A percentile compares a stretch with the other conserved stretches of the same genome.
These are phyloP conservation scores for Drosophila melanosoma DNA, from an alignment of 2,888 invertebrate species.

Conservation along the genomic window DNA sequence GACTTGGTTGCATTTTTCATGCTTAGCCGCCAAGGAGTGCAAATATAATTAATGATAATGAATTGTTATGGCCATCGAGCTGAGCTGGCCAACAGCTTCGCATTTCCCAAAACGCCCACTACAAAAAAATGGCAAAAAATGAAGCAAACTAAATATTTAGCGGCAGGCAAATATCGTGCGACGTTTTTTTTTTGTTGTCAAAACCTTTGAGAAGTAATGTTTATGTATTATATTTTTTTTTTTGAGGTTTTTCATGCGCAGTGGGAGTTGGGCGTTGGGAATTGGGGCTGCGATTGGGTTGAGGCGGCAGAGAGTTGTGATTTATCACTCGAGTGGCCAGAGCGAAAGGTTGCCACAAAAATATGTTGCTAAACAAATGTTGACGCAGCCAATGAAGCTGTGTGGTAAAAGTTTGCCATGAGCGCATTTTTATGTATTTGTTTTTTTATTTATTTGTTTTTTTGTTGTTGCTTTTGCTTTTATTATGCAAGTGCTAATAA, in stretches of 20 bases:
- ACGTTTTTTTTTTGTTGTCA: conserved; percentile 33
- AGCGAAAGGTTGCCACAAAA: conserved; percentile 75
- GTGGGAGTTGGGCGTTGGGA: conserved; percentile 56
- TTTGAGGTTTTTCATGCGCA: conserved; percentile 8
- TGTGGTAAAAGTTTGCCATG: conserved; percentile 63
- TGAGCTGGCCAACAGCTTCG: conserved; percentile 44
- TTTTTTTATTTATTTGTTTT: conserved; percentile 32
- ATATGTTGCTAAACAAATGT: conserved; percentile 72
- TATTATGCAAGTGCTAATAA: conserved; percentile 78
- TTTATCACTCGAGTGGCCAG: conserved; percentile 68
- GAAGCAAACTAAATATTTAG: conserved; percentile 37
- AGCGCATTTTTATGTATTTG: conserved; percentile 30
- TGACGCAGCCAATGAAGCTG: conserved; percentile 50
- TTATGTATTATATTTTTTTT: conserved; percentile 37
- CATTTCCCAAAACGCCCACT: conserved; percentile 39
- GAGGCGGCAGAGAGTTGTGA: conserved; percentile 61
- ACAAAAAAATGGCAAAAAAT: conserved; percentile 25
- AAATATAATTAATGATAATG: conserved; percentile 81
- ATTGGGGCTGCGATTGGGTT: conserved; percentile 46
- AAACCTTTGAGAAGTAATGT: conserved; percentile 41
- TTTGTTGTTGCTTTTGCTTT: conserved; percentile 12
- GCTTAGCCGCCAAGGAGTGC: conserved; percentile 61
- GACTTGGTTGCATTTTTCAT: conserved; percentile 72
- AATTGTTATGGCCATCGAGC: conserved; percentile 69
- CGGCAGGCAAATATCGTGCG: conserved; percentile 67